These are phyloP conservation scores for Eulemur rubriventer DNA, from an alignment of 2,797 vertebrate species.

Conservation along the genomic window DNA sequence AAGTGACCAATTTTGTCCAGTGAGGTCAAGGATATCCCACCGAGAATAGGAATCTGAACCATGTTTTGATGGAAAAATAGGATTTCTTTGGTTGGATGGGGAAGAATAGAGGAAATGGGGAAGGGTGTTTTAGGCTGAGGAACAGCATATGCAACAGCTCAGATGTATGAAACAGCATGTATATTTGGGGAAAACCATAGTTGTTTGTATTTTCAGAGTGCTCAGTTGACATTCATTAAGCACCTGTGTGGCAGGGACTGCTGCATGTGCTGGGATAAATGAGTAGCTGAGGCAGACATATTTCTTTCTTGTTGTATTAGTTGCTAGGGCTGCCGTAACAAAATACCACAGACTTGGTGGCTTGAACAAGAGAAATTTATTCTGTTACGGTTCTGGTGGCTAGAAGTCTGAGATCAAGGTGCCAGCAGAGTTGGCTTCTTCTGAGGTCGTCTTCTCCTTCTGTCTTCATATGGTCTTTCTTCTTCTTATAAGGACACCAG, in stretches of 20 bases:
- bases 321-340: neutral
- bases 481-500: neutral
- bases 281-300: neutral
- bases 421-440: neutral
- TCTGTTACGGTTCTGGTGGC: neutral
- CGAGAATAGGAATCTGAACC: neutral
- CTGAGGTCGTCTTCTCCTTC: neutral
- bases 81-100: neutral
- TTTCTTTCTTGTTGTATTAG: neutral
- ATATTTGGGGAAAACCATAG: neutral
- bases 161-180: neutral
- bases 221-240: neutral
- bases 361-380: neutral
- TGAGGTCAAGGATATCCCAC: neutral
- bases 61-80: neutral
- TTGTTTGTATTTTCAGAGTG: neutral
- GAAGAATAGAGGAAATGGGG: neutral
- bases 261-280: neutral
- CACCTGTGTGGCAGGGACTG: neutral
- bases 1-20: neutral
- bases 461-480: neutral
- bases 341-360: neutral
- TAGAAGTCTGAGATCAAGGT: neutral
- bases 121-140: neutral
- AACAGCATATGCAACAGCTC: neutral